A percentile compares a stretch with the other conserved stretches of the same genome.
Evolutionary conservation across 2,113 vertebrate genomes (phyloP).

Genomic region (Myodes glareolus): DNA sequence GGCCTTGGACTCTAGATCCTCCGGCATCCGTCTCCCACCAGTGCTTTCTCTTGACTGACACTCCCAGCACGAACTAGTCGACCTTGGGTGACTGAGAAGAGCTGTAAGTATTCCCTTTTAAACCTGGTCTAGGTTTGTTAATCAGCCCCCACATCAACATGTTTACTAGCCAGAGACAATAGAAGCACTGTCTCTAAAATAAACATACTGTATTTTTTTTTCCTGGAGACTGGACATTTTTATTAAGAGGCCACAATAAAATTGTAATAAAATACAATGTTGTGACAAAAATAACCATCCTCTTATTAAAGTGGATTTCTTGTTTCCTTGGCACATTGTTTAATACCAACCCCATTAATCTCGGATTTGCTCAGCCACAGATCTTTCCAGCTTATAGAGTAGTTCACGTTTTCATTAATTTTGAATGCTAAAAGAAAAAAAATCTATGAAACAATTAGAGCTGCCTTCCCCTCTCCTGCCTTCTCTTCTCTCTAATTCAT

Average conservation of each 20-base stretch:
- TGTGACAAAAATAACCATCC: constrained; percentile 4
- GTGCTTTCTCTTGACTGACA: constrained; percentile 9
- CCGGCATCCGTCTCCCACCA: too few relatives aligned
- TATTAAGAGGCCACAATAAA: constrained; percentile 35
- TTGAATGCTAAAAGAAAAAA: constrained; percentile 42
- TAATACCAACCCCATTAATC: neutral
- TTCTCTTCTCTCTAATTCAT: neutral
- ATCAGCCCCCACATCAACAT: neutral
- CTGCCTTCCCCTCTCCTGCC: neutral
- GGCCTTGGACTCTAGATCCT: neutral
- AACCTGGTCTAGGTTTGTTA: constrained; percentile 23
- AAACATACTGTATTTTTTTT: neutral
- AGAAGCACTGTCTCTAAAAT: constrained; percentile 41
- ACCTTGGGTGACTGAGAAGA: neutral
- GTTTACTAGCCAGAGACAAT: neutral
- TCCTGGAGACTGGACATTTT: neutral
- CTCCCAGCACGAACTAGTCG: neutral
- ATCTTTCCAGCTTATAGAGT: constrained; percentile 46
- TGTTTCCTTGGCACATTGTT: constrained; percentile 2
- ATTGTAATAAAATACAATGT: neutral
- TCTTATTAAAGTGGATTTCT: constrained; percentile 6
- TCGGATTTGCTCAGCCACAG: constrained; percentile 4
- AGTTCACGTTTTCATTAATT: constrained; percentile 61
- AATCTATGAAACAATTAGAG: neutral
- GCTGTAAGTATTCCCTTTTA: constrained; percentile 47